Conservation (phyloP, 1,140 invertebrate species). For the Psix sp. region DNA sequence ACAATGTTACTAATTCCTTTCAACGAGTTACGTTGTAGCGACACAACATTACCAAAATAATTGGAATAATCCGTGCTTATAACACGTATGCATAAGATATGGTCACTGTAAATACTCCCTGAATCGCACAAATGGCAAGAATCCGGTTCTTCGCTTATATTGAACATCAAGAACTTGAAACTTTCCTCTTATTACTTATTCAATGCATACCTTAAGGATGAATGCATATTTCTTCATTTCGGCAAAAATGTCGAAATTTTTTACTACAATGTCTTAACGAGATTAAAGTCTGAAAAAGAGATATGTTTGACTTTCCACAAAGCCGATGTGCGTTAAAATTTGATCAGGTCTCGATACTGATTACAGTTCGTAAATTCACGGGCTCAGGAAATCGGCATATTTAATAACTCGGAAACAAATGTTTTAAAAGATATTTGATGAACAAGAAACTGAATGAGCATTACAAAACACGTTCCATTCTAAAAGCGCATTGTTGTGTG, state of each 20-base stretch:
- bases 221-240: too few relatives aligned
- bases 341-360: too few relatives aligned
- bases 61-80: constrained; percentile 56
- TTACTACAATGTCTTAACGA: too few relatives aligned
- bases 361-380: too few relatives aligned
- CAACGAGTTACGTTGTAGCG: constrained; percentile 39
- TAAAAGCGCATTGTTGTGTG: constrained; percentile 30
- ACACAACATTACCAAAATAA: constrained; percentile 55
- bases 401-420: constrained; percentile 2
- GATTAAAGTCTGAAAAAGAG: too few relatives aligned
- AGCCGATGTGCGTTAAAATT: too few relatives aligned
- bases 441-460: constrained; percentile 5
- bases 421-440: constrained; percentile 6
- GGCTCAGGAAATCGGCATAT: too few relatives aligned
- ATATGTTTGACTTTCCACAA: too few relatives aligned
- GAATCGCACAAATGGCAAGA: constrained; percentile 38
- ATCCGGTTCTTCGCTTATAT: constrained; percentile 50
- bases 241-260: too few relatives aligned
- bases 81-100: constrained; percentile 47
- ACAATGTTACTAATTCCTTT: constrained; percentile 49
- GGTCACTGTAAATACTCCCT: constrained; percentile 26
- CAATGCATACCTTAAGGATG: constrained; percentile 37
- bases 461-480: constrained; percentile 17
- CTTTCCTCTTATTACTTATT: too few relatives aligned
- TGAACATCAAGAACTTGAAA: constrained; percentile 51